Evolutionary conservation across 2,113 vertebrate genomes (phyloP).

Genomic region (Microcebus lehilahytsara): DNA sequence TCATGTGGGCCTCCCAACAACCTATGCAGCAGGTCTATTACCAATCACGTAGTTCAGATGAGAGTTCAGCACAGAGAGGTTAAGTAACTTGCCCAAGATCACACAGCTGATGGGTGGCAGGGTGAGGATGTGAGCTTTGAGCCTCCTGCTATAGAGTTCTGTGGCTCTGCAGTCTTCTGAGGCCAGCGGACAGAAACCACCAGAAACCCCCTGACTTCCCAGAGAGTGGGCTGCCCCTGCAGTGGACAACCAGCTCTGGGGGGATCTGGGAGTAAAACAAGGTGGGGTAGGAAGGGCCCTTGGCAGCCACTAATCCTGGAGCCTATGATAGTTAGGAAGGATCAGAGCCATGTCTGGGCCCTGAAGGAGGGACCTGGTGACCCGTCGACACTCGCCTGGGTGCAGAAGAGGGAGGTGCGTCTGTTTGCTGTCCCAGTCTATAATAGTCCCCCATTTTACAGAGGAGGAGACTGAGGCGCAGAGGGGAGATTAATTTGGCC

Average conservation of each 20-base stretch:
- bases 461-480: not conserved
- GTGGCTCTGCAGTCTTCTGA: not conserved
- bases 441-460: not conserved
- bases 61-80: not conserved
- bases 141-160: rapidly evolving
- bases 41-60: not conserved
- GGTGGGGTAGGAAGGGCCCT: not conserved
- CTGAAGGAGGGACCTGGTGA: not conserved
- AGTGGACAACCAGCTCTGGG: rapidly evolving
- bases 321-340: too few relatives aligned
- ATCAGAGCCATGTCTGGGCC: not conserved
- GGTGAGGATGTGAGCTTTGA: not conserved
- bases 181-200: not conserved
- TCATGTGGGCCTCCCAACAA: not conserved
- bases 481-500: rapidly evolving
- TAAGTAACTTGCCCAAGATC: not conserved
- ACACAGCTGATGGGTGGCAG: not conserved
- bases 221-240: not conserved
- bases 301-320: rapidly evolving
- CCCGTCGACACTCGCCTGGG: not conserved
- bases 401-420: not conserved
- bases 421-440: not conserved
- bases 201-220: not conserved
- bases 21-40: rapidly evolving
- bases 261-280: too few relatives aligned